A percentile compares a stretch with the other conserved stretches of the same genome.
Conservation (phyloP, 2,113 vertebrate species). For the Calidris pugnax region DNA sequence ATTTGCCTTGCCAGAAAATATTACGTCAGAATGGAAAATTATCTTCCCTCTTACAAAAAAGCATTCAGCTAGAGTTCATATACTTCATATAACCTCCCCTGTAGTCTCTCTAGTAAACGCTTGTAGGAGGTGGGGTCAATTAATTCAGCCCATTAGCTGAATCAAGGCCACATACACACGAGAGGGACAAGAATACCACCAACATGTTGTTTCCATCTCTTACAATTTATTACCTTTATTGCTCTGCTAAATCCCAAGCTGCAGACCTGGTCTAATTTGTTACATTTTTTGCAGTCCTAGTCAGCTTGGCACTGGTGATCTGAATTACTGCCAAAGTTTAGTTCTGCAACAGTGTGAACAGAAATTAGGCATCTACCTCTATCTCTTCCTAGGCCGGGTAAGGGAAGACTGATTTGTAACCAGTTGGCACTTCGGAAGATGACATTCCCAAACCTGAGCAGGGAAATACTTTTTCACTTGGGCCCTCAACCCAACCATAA, state of each 20-base stretch:
- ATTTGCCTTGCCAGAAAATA: conserved; percentile 1
- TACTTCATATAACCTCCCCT: neutral
- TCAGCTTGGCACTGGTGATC: neutral
- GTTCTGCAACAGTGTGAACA: neutral
- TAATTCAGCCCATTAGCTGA: conserved; percentile 17
- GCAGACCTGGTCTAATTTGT: neutral
- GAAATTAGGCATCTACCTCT: neutral
- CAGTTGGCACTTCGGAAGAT: neutral
- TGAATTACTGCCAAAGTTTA: conserved; percentile 4
- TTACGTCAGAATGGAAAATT: neutral
- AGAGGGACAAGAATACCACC: neutral
- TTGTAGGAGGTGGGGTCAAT: neutral
- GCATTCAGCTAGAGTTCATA: neutral
- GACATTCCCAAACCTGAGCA: neutral
- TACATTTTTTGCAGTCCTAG: neutral
- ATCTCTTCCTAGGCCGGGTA: neutral
- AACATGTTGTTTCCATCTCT: neutral
- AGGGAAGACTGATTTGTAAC: neutral
- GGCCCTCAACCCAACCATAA: neutral
- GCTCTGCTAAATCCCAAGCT: neutral
- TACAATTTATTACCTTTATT: conserved; percentile 1
- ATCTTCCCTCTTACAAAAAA: neutral
- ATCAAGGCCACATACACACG: conserved; percentile 6
- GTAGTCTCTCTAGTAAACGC: neutral
- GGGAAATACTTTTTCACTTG: neutral